Base-by-base conservation (phyloP, 2,797 vertebrate genomes). In the Psittacula echo region DNA sequence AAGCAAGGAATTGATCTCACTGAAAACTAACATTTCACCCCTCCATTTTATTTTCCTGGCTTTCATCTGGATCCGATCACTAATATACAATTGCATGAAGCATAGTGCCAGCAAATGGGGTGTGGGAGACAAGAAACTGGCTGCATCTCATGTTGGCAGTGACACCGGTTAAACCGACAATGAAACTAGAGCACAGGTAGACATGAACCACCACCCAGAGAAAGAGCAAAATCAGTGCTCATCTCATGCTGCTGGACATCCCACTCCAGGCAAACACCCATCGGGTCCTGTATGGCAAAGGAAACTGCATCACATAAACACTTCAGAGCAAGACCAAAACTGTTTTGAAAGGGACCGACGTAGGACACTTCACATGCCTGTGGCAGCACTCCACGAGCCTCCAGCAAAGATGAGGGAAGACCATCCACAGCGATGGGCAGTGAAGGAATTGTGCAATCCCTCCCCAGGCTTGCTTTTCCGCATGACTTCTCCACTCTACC, bases 371-470 rank as follows among this genome's bases (percentile, higher is more conserved):
- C 15, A 34, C 0, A 1, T 71, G 22, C 48, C 54, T 1, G 2
- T 9, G 32, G 41, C 1, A 5, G 50, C 60, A 72, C 8, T 23
- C 32, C 47, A 47, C 0, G 0, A 64, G 61, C 30, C 23, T 65
- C 11, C 2, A 11, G 39, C 16, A 42, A 78, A 76, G 37, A 39
- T 9, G 12, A 54, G 19, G 26, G 68, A 72, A 67, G 3, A 15
- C 6, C 39, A 27, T 0, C 0, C 3, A 14, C 2, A 41, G 37
- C 0, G 4, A 15, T n/a, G 50, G 77, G 44, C 30, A 60, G 39
- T 8, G 65, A 24, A 16, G 22, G 82, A 39, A 4, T 34, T 5
- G 30, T 1, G 0, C 34, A 81, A 37, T 8, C 21, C 12, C 14
- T 60, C 68, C 73, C 68, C 10, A 13, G n/a, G 37, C 48, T 45